Percentiles rank a stretch among this genome's conserved stretches.
Conservation (phyloP, 2,113 vertebrate species). For the Rhinopithecus roxellana region DNA sequence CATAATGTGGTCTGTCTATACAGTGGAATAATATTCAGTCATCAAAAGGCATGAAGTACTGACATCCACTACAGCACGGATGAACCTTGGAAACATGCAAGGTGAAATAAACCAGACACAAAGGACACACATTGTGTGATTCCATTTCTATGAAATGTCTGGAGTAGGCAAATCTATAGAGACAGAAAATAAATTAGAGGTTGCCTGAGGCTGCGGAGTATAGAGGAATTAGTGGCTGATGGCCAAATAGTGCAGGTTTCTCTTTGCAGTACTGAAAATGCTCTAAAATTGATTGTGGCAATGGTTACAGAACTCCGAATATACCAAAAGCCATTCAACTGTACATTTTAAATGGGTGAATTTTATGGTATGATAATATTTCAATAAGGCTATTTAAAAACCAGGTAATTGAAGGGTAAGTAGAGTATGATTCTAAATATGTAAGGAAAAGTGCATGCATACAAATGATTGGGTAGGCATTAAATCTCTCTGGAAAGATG, state of each 20-base stretch:
- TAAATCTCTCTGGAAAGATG: background rate
- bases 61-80: accelerated
- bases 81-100: background rate
- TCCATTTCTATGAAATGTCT: background rate
- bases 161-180: background rate
- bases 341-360: background rate
- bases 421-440: background rate
- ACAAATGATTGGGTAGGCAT: too few relatives aligned
- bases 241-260: background rate
- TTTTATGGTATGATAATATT: background rate
- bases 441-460: accelerated
- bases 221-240: background rate
- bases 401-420: background rate
- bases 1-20: background rate
- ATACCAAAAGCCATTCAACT: background rate
- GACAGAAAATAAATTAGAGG: background rate
- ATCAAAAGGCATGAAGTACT: background rate
- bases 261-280: background rate
- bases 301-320: background rate
- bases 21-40: background rate
- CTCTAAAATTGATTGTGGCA: background rate
- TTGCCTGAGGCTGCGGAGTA: too few relatives aligned
- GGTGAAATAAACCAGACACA: background rate
- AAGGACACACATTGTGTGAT: accelerated
- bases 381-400: background rate